Base-by-base conservation (phyloP, 2,888 invertebrate species). In the Caenorhabditis wallacei region DNA sequence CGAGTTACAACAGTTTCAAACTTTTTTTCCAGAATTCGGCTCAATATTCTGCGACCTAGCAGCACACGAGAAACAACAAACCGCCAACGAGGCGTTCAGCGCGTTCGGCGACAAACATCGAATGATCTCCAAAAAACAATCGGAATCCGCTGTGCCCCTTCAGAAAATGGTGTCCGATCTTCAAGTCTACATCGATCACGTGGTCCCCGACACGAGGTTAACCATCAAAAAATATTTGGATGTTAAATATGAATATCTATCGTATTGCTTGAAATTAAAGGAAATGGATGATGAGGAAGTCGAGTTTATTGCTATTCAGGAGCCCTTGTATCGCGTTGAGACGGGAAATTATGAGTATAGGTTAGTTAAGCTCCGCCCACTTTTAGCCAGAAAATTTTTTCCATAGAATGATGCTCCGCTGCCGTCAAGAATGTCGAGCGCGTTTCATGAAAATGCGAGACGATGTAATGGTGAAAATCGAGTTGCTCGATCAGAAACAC, bases 281-380 rank as follows among this genome's bases (percentile, higher is more conserved):
- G 99, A 99, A 93, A 96, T 99, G 96, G 99, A 99, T 89, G 99
- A 99, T 92, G 99, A 99, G 92, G 92, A 92, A 75, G 59, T 74
- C n/a, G 88, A 88, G 51, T 84, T 86, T 35, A 82, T 84, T 46
- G 78, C 84, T 0, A 68, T 98, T 16, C 97, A 98, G 92, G 99
- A 99, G 92, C 97, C 98, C 0, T 93, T 99, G 46, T 99, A 99
- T 92, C 94, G 99, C 53, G 97, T 99, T 0, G 99, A 99, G 93
- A 98, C 98, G 0, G 99, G 99, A 56, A 99, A 99, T 92, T 99
- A 99, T 93, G 99, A 99, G 92, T 99, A 99, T 93, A 95, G 98
- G 93, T 93, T 78, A 78, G 54, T 24, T 40, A 54, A 22, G n/a
- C 18, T n/a, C n/a, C n/a, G n/a, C n/a, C n/a, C n/a, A n/a, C n/a